Conservation (phyloP, 30 jellyfish, hydroid and myxozoan genomes). For the Euphysa ruthae region DNA sequence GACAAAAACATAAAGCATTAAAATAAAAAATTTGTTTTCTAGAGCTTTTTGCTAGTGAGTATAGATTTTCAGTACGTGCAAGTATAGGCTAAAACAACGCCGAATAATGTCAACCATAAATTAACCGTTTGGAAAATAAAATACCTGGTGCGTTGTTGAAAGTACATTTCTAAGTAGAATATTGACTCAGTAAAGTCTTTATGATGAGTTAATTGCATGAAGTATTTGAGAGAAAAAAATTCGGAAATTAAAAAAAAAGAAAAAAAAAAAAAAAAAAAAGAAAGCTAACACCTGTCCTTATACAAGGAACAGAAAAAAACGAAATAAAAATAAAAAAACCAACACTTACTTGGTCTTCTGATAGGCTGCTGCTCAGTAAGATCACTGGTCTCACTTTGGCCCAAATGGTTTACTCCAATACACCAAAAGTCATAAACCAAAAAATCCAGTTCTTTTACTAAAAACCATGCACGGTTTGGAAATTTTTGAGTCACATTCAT, state of each 20-base stretch:
- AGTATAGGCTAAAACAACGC: too few relatives aligned
- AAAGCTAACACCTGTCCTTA: background rate
- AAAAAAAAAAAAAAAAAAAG: background rate
- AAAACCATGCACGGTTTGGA: constrained; percentile 70
- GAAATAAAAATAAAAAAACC: background rate
- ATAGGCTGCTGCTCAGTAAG: constrained; percentile 63
- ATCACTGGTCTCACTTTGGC: constrained; percentile 88
- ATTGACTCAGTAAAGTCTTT: too few relatives aligned
- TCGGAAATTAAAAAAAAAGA: background rate
- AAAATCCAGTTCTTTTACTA: constrained; percentile 63
- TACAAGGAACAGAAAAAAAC: background rate
- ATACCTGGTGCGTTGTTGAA: too few relatives aligned
- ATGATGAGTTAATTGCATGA: too few relatives aligned
- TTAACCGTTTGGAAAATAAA: too few relatives aligned
- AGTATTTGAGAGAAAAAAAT: background rate
- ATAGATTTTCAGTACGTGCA: too few relatives aligned
- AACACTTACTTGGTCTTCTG: constrained; percentile 45
- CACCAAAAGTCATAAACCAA: constrained; percentile 81
- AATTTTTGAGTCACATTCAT: constrained; percentile 36
- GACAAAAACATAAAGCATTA: too few relatives aligned
- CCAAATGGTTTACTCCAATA: constrained; percentile 75
- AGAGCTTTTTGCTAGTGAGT: too few relatives aligned
- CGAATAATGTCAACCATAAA: too few relatives aligned
- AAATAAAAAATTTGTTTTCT: too few relatives aligned
- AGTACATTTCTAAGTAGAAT: too few relatives aligned